Conservation (phyloP, 2,113 vertebrate genomes). For the Pseudorasbora parva region DNA sequence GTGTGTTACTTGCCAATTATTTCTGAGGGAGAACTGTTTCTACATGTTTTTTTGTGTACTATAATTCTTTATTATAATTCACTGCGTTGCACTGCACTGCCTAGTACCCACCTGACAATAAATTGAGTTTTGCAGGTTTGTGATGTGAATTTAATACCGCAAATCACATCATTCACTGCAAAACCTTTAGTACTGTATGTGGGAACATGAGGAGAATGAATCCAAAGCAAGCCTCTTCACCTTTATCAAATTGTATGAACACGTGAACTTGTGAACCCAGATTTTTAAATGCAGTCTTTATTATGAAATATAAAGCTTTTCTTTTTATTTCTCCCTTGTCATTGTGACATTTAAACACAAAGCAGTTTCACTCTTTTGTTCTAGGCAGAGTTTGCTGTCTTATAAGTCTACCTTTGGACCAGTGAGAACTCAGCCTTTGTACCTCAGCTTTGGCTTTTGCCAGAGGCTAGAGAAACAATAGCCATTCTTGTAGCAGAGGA, state of each 20-base stretch:
- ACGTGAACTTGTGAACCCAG: neutral
- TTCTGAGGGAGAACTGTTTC: too few relatives aligned
- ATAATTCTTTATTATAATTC: neutral
- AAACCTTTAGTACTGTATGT: neutral
- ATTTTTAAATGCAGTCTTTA: neutral
- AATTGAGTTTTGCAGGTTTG: neutral
- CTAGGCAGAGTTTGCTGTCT: neutral
- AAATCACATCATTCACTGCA: neutral
- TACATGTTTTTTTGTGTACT: too few relatives aligned
- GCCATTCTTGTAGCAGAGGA: conserved; percentile 12
- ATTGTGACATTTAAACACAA: conserved; percentile 36
- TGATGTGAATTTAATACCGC: neutral
- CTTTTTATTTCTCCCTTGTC: neutral
- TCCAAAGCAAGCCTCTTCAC: neutral
- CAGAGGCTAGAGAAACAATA: conserved; percentile 45
- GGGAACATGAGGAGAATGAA: neutral
- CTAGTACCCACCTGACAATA: neutral
- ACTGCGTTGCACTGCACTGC: neutral
- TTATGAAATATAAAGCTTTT: neutral
- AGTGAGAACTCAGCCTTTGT: conserved; percentile 29
- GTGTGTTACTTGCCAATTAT: too few relatives aligned
- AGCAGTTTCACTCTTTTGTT: neutral
- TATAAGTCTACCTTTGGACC: conserved; percentile 23
- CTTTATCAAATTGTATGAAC: neutral
- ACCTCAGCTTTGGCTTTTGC: conserved; percentile 34